Percentiles rank a stretch among this genome's conserved stretches.
Conservation (phyloP, 2,797 vertebrate genomes). For the Gouania willdenowi region DNA sequence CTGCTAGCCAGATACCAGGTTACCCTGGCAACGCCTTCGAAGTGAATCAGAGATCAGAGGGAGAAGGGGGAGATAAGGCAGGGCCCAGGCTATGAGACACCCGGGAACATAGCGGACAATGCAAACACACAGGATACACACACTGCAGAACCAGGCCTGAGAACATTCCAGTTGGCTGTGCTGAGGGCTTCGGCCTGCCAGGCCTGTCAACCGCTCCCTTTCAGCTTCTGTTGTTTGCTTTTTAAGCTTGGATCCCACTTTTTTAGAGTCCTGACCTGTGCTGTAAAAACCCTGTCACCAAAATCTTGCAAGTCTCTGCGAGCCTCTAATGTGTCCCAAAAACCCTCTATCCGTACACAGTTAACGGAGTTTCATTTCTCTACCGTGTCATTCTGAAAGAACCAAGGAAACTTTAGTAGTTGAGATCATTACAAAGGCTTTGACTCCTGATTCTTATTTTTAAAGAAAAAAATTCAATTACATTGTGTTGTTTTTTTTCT, state of each 20-base stretch:
- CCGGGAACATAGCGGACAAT: constrained; percentile 25
- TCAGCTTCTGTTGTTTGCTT: constrained; percentile 43
- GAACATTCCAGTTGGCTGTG: constrained; percentile 19
- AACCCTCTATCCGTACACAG: constrained; percentile 41
- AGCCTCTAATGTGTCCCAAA: constrained; percentile 12
- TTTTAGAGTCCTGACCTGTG: too few relatives aligned
- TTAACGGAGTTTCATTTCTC: constrained; percentile 56
- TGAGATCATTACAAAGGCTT: too few relatives aligned
- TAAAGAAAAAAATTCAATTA: too few relatives aligned
- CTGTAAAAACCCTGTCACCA: constrained; percentile 2
- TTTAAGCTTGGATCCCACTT: constrained; percentile 38
- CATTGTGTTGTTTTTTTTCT: neutral
- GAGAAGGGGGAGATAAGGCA: constrained; percentile 66
- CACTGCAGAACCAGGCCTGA: neutral
- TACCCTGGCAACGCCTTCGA: constrained; percentile 88
- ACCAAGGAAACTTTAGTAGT: constrained; percentile 46
- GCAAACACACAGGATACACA: neutral
- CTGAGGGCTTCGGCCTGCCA: constrained; percentile 20
- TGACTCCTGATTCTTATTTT: too few relatives aligned
- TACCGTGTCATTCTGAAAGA: constrained; percentile 29
- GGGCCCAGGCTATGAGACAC: constrained; percentile 26
- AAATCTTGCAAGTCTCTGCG: constrained; percentile 19
- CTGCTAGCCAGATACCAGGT: constrained; percentile 91
- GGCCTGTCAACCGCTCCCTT: constrained; percentile 15
- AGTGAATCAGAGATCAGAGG: constrained; percentile 81